Percentiles rank a stretch among this genome's conserved stretches.
Evolutionary conservation across 2,888 invertebrate species (phyloP).

Genomic region (Chirona hameri): DNA sequence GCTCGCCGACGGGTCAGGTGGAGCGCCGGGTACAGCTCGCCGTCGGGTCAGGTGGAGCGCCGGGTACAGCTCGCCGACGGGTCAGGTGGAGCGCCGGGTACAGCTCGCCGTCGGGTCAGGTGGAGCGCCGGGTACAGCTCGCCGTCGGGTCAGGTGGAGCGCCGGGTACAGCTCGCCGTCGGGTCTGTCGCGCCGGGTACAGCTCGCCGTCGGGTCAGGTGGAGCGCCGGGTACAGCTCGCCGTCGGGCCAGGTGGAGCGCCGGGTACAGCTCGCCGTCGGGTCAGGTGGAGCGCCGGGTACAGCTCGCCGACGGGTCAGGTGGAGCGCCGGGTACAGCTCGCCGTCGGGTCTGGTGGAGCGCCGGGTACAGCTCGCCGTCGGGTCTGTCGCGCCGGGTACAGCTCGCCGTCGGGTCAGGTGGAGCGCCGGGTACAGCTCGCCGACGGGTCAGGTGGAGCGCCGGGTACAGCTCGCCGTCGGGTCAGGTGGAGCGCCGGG

Average conservation of each 20-base stretch:
- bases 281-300: background rate
- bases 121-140: background rate
- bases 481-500: background rate
- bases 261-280: background rate
- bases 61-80: background rate
- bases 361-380: too few species aligned
- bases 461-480: background rate
- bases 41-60: background rate
- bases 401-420: background rate
- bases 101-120: background rate
- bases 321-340: background rate
- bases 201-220: background rate
- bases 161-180: too few species aligned
- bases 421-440: background rate
- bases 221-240: background rate
- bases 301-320: background rate
- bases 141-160: background rate
- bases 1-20: background rate
- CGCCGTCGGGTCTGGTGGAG: background rate
- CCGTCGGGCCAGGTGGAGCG: background rate
- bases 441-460: background rate
- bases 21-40: background rate
- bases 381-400: too few species aligned
- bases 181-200: too few species aligned
- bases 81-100: background rate